Evolutionary conservation across 2,888 invertebrate species (phyloP).

Genomic region (Odontomyia ornata): DNA sequence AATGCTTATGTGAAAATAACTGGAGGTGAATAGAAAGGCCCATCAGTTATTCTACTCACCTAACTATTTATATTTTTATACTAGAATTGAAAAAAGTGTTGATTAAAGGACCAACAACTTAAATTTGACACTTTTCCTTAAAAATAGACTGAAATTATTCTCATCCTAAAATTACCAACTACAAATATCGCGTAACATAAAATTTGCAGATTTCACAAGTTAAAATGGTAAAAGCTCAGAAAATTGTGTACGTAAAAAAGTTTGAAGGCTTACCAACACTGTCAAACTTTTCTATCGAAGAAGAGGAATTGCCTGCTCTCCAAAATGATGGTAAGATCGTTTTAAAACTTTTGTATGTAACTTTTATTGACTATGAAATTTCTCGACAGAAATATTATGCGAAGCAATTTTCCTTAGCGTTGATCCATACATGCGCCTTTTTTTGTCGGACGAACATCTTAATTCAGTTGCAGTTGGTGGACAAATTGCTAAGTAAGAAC

Average conservation of each 20-base stretch:
- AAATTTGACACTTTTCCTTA: no score
- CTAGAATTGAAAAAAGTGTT: no score
- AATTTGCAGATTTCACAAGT: no score
- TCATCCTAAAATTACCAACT: no score
- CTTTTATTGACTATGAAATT: background rate
- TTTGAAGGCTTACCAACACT: conserved; percentile 74
- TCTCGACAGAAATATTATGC: conserved; percentile 69
- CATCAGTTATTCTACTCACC: no score
- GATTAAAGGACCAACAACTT: no score
- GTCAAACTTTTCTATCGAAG: conserved; percentile 72
- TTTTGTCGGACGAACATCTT: conserved; percentile 66
- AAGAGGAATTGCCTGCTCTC: conserved; percentile 72
- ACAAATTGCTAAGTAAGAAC: conserved; percentile 73
- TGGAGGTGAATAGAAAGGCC: no score
- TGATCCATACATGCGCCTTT: conserved; percentile 77
- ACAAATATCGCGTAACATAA: no score
- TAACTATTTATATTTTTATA: no score
- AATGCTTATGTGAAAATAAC: no score
- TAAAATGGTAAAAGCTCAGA: conserved; percentile 68
- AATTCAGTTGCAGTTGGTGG: conserved; percentile 76
- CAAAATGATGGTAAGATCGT: conserved; percentile 72
- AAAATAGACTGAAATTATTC: no score
- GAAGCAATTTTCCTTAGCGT: conserved; percentile 76
- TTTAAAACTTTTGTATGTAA: background rate
- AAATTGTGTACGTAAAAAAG: conserved; percentile 71